phyloP scores from a whole-genome alignment of 2,888 invertebrate genomes.

The Rhingia campestris region DNA sequence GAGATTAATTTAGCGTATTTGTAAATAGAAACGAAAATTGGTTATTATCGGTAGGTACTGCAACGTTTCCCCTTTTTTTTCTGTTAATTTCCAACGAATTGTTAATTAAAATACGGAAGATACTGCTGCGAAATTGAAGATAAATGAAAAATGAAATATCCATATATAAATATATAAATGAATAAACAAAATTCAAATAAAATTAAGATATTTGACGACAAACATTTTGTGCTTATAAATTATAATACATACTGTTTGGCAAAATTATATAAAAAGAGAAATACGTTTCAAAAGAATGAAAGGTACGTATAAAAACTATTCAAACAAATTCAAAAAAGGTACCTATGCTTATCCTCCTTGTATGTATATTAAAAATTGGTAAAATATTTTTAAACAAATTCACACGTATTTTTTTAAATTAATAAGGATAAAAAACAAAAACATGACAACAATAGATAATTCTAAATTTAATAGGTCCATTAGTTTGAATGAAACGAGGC shows the following conservation, averaged over 20 bases:
- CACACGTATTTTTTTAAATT: slow-evolving; percentile 52
- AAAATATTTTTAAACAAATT: slow-evolving; percentile 56
- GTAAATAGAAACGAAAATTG: slow-evolving; percentile 52
- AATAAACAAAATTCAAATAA: slow-evolving; percentile 14
- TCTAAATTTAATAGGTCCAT: slow-evolving; percentile 49
- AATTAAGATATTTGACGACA: slow-evolving; percentile 8
- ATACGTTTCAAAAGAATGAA: slow-evolving; percentile 16
- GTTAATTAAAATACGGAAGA: slow-evolving; percentile 9
- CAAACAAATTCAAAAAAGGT: background rate
- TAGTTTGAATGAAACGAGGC: slow-evolving; percentile 44
- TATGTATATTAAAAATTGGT: slow-evolving; percentile 41
- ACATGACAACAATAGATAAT: slow-evolving; percentile 22
- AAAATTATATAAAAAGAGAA: slow-evolving; percentile 13
- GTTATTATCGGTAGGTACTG: slow-evolving; percentile 48
- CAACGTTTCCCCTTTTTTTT: slow-evolving; percentile 29
- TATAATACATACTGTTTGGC: slow-evolving; percentile 51
- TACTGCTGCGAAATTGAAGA: slow-evolving; percentile 16
- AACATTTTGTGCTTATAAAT: slow-evolving; percentile 48
- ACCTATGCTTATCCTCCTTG: background rate
- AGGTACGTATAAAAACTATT: background rate
- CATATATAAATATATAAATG: slow-evolving; percentile 28
- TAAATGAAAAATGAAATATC: slow-evolving; percentile 28
- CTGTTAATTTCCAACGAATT: slow-evolving; percentile 15
- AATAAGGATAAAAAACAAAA: slow-evolving; percentile 24
- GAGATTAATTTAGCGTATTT: slow-evolving; percentile 55